Conservation (phyloP, 2,797 vertebrate genomes). For the Bradypodion pumilum region DNA sequence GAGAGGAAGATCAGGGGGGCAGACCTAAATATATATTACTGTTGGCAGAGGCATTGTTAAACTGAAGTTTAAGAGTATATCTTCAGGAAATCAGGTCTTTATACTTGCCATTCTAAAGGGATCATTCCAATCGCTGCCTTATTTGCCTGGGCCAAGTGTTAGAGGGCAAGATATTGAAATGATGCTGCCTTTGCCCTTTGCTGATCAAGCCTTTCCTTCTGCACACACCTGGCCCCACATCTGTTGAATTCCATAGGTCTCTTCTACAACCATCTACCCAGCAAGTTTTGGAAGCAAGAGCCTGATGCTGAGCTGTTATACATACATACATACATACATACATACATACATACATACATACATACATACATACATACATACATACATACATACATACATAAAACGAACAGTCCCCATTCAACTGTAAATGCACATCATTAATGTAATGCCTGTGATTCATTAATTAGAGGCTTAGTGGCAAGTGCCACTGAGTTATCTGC, state of each 20-base stretch:
- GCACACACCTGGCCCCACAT: constrained; percentile 58
- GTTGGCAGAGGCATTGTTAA: constrained; percentile 39
- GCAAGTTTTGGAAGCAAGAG: constrained; percentile 61
- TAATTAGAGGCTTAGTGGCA: constrained; percentile 96
- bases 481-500: constrained; percentile 91
- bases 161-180: constrained; percentile 42
- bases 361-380: too few relatives aligned
- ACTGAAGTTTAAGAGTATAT: constrained; percentile 37
- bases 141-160: constrained; percentile 63
- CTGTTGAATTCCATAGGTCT: constrained; percentile 48
- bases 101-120: constrained; percentile 47
- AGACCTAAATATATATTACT: constrained; percentile 36
- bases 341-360: too few relatives aligned
- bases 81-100: constrained; percentile 47
- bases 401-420: constrained; percentile 88
- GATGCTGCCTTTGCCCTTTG: constrained; percentile 31
- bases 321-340: too few relatives aligned
- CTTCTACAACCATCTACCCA: constrained; percentile 59
- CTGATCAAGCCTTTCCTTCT: constrained; percentile 49
- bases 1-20: constrained; percentile 39
- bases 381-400: too few relatives aligned
- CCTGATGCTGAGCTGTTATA: too few relatives aligned
- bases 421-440: constrained; percentile 90
- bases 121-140: constrained; percentile 49
- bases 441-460: constrained; percentile 90